These are phyloP conservation scores for Brachionus rotundiformis DNA, from an alignment of 1,140 invertebrate species.

Conservation along the genomic window DNA sequence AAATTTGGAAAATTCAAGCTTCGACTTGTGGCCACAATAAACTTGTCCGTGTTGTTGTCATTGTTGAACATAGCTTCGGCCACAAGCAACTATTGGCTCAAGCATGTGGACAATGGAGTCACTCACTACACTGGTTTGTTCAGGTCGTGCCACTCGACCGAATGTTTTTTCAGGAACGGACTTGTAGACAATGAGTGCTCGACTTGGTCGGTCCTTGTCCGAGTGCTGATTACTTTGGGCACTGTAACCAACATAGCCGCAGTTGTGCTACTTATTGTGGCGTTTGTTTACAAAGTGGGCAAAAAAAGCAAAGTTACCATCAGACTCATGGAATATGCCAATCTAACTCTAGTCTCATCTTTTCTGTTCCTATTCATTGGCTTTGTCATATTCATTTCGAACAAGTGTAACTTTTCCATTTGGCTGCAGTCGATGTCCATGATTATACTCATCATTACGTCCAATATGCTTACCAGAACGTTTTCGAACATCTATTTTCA, in stretches of 20 bases:
- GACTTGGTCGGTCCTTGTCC: not conserved
- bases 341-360: not conserved
- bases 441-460: slow-evolving; percentile 36
- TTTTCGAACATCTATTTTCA: slow-evolving; percentile 45
- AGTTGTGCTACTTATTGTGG: slow-evolving; percentile 2
- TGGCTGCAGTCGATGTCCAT: slow-evolving; percentile 41
- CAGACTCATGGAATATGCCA: slow-evolving; percentile 32
- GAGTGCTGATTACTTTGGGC: not conserved
- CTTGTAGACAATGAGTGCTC: not conserved
- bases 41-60: slow-evolving; percentile 1
- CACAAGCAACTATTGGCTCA: slow-evolving; percentile 36
- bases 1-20: slow-evolving; percentile 52
- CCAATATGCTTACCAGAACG: slow-evolving; percentile 27
- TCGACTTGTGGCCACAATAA: slow-evolving; percentile 32
- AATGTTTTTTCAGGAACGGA: slow-evolving; percentile 34
- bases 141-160: not conserved
- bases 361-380: slow-evolving; percentile 20
- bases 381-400: slow-evolving; percentile 30
- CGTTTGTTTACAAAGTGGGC: slow-evolving; percentile 33
- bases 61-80: slow-evolving; percentile 13
- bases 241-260: slow-evolving; percentile 4
- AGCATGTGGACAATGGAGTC: slow-evolving; percentile 7
- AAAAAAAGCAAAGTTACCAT: slow-evolving; percentile 5
- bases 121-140: slow-evolving; percentile 28
- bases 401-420: slow-evolving; percentile 21